Percentiles rank a stretch among this genome's conserved stretches.
Evolutionary conservation across 2,888 invertebrate genomes (phyloP).

Genomic region (Drosophila lutescens): DNA sequence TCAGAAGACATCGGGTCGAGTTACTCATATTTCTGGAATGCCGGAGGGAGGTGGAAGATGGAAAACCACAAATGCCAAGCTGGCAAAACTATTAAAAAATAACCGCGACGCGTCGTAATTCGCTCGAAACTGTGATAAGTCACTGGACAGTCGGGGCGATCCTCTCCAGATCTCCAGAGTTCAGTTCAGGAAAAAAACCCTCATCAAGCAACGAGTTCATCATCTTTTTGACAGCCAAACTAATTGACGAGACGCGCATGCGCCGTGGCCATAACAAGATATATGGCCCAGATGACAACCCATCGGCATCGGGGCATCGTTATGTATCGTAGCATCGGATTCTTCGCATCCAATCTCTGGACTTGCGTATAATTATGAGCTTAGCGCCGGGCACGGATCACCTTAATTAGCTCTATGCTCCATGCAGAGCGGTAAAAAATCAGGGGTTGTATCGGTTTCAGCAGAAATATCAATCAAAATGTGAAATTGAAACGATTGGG

Average conservation of each 20-base stretch:
- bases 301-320: constrained; percentile 37
- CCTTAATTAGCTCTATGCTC: constrained; percentile 64
- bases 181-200: constrained; percentile 61
- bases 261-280: constrained; percentile 74
- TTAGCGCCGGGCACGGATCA: constrained; percentile 75
- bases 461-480: constrained; percentile 81
- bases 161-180: constrained; percentile 24
- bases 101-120: constrained; percentile 70
- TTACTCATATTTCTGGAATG: constrained; percentile 79
- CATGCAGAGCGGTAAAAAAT: constrained; percentile 40
- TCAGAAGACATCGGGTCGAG: constrained; percentile 6
- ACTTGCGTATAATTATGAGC: constrained; percentile 81
- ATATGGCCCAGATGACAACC: constrained; percentile 75
- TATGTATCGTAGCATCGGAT: constrained; percentile 27
- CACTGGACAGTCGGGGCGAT: constrained; percentile 48
- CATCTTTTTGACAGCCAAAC: constrained; percentile 83
- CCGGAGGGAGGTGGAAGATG: neutral
- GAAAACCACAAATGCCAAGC: constrained; percentile 48
- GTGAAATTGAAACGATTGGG: constrained; percentile 79
- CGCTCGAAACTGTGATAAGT: constrained; percentile 80
- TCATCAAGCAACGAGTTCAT: constrained; percentile 82
- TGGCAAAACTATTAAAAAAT: constrained; percentile 74
- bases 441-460: constrained; percentile 73
- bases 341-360: constrained; percentile 41
- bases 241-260: constrained; percentile 82